Evolutionary conservation across 2,113 vertebrate genomes (phyloP), one percentile per base, ranked within the genome.

Genomic region (Microcebus ravelobensis): DNA sequence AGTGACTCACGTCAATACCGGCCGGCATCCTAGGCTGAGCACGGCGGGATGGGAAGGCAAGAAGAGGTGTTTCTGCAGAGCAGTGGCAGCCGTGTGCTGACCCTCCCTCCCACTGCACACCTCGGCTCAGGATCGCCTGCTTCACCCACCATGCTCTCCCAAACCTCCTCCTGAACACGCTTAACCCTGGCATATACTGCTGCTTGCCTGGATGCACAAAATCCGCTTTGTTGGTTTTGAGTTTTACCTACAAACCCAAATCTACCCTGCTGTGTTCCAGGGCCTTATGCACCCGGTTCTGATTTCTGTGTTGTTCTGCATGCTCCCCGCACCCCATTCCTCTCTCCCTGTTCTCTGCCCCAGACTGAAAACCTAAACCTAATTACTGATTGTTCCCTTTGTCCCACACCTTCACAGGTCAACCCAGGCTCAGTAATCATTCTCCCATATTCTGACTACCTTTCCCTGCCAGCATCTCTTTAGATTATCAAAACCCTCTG

Each of bases 21-120:
- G 59, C 12, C 29, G 34, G 59, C 23, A 59, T 6, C 77, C 45
- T 18, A 27, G 39, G 7, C 3, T 6, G 50, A 36, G 63, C 52
- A 59, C 3, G 0, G n/a, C 25, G 59, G 29, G 50, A 10, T 3
- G 23, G 52, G 27, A 70, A 48, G 18, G 27, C 52, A 8, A 25
- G 36, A 9, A 52, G 39, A 2, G 27, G 3, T 29, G 8, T 20
- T 18, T 36, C 34, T 1, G 8, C 6, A 27, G 23, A 77, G 48
- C 39, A 27, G 23, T 1, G 63, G 63, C 1, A 27, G 0, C 9
- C 1, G 4, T 5, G 0, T 1, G 2, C 20, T 2, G 0, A 25
- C 12, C 9, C 29, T 25, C 36, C 50, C 9, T 25, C 36, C 50
- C 9, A 12, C 20, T 0, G 0, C 27, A 5, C 2, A 3, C 11